Base-by-base conservation (phyloP, 1,140 invertebrate species). In the Drosophila hydei region DNA sequence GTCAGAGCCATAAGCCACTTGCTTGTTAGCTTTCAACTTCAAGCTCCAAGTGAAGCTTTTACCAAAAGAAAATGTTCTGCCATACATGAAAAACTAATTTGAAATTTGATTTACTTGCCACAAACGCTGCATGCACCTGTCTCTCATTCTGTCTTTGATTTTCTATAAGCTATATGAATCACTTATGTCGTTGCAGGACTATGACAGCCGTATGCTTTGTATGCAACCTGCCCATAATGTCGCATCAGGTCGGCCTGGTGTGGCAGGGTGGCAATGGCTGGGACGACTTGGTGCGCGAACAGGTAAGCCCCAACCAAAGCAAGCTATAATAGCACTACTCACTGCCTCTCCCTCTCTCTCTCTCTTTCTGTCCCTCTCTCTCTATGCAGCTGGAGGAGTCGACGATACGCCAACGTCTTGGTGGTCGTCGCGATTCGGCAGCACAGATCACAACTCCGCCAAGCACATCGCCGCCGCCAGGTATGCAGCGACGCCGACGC, bases 191-290 rank as follows among this genome's bases (percentile, higher is more conserved):
- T 93, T 93, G 60, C 94, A 97, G 96, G 94, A 97, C 96, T 85
- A 97, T 97, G 96, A 97, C 96, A 84, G 95, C 96, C 90, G 96
- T 98, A 92, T 98, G 97, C 93, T 98, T 98, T 93, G 96, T 98
- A 72, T 98, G 97, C 95, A 97, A 98, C 92, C 94, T 98, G 81
- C 97, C 97, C 71, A 98, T 98, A 90, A 94, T 98, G 81, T 97
- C 96, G 65, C 97, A 98, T 93, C 97, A 98, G 94, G 97, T 98
- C 89, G 97, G 96, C 8, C 92, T 98, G 91, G 95, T 97, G 88
- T 98, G 97, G 96, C 96, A 97, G 88, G 97, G 97, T 40, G 96
- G 96, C 79, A 98, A 97, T 91, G 96, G 97, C 72, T 97, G 96
- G 95, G 97, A 98, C 94, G 97, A 98, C 91, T 93, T 97, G 69